Evolutionary conservation across 1,140 invertebrate species (phyloP).

Genomic region (Brachionus paranguensis): DNA sequence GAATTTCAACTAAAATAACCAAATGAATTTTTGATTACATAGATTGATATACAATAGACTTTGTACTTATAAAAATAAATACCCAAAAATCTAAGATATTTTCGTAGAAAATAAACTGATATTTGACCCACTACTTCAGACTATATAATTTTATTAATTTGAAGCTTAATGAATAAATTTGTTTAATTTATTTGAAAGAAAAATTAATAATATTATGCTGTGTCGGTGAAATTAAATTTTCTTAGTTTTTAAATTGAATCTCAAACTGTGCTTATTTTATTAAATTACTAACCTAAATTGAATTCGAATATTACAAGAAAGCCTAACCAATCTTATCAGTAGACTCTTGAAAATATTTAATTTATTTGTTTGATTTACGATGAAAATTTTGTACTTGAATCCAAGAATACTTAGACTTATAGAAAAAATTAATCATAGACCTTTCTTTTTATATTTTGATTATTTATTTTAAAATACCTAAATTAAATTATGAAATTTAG

Average conservation of each 20-base stretch:
- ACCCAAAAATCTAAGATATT: background rate
- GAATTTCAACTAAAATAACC: background rate
- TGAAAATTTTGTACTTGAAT: background rate
- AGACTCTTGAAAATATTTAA: background rate
- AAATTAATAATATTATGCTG: constrained; percentile 6
- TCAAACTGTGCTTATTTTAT: background rate
- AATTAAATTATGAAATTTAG: background rate
- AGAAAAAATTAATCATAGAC: background rate
- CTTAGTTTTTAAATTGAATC: background rate
- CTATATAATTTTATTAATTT: background rate
- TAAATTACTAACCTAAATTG: background rate
- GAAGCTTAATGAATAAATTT: background rate
- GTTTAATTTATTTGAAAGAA: background rate
- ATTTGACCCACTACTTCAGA: constrained; percentile 1
- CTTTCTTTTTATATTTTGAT: background rate
- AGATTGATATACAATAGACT: background rate
- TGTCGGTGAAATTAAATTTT: background rate
- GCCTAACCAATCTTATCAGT: background rate
- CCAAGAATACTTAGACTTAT: background rate
- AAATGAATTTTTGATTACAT: background rate
- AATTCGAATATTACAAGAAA: background rate
- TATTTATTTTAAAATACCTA: background rate
- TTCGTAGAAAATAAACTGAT: background rate
- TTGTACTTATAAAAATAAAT: background rate
- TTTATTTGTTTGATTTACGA: background rate